Evolutionary conservation across 1,140 invertebrate genomes (phyloP), one percentile per base, ranked within the genome.

Genomic region (Pomacea maculata): DNA sequence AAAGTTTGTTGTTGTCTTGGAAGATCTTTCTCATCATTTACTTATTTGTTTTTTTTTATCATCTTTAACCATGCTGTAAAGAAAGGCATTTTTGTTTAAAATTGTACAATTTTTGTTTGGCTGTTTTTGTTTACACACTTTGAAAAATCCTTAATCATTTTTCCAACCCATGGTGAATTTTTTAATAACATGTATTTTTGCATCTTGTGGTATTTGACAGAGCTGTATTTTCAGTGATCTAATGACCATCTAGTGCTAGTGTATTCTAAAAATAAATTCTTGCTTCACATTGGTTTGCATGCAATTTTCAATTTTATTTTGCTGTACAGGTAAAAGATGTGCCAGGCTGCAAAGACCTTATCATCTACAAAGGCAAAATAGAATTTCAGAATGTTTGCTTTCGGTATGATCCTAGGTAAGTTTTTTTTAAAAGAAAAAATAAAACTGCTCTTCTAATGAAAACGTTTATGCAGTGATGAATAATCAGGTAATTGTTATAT

Each of bases 311-410:
- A 1, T 78, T 11, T 79, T 75, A 21, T 29, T 57, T 34, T 63
- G 52, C 67, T 25, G 17, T 80, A 29, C 65, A 92, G 89, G 86
- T 93, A 9, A 86, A 94, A 21, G 97, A 99, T 92, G 93, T 94
- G 2, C 94, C 95, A 1, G 94, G 95, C 79, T 96, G 96, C 71
- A 93, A 93, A 12, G 93, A 94, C 29, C 89, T 99, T 29, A 88
- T 94, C 10, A 92, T 96, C 3, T 94, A 94, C 67, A 93, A 93
- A 73, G 97, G 97, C 67, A 92, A 93, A 74, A 94, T 99, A 61
- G 96, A 98, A 92, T 98, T 99, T 89, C 94, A 93, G 14, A 95
- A 98, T 91, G 97, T 99, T 0, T 93, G 93, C 6, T 99, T 99
- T 90, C 94, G 94, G 70, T 99, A 99, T 92, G 92, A 94, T 19